Percentiles rank a stretch among this genome's conserved stretches.
Conservation (phyloP, 2,888 invertebrate species). For the Germaria angustata region DNA sequence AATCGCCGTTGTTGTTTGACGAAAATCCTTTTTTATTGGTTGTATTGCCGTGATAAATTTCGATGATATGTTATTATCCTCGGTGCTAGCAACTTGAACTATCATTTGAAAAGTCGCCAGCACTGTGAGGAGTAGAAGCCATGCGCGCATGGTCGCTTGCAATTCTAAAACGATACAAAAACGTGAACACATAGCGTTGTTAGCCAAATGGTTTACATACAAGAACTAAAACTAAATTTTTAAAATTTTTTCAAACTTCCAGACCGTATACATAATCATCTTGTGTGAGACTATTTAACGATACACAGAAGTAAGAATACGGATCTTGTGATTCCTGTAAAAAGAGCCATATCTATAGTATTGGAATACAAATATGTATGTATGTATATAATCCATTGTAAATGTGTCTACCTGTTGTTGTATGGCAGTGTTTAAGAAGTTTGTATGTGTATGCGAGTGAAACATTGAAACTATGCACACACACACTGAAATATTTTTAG, state of each 20-base stretch:
- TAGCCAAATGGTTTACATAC: slow-evolving; percentile 74
- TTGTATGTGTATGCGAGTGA: too few relatives aligned
- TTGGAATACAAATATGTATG: too few relatives aligned
- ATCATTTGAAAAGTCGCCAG: slow-evolving; percentile 80
- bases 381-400: too few relatives aligned
- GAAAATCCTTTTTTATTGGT: slow-evolving; percentile 65
- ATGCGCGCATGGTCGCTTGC: slow-evolving; percentile 81
- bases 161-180: slow-evolving; percentile 80
- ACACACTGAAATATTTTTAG: too few relatives aligned
- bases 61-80: slow-evolving; percentile 76
- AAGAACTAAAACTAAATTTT: slow-evolving; percentile 63
- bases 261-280: slow-evolving; percentile 11
- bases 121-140: slow-evolving; percentile 81
- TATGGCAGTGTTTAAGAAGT: too few relatives aligned
- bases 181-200: slow-evolving; percentile 74
- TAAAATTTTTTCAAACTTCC: slow-evolving; percentile 46
- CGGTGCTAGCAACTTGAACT: slow-evolving; percentile 81
- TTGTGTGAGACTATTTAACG: not conserved
- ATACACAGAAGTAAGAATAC: not conserved
- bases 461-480: too few relatives aligned
- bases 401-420: too few relatives aligned
- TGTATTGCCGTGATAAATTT: slow-evolving; percentile 76
- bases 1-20: slow-evolving; percentile 29
- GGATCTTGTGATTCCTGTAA: slow-evolving; percentile 4
- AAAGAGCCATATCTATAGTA: slow-evolving; percentile 17